Percentiles rank a stretch among this genome's conserved stretches.
phyloP scores from a whole-genome alignment of 23 tunicate species.

The Ciona savignyi region DNA sequence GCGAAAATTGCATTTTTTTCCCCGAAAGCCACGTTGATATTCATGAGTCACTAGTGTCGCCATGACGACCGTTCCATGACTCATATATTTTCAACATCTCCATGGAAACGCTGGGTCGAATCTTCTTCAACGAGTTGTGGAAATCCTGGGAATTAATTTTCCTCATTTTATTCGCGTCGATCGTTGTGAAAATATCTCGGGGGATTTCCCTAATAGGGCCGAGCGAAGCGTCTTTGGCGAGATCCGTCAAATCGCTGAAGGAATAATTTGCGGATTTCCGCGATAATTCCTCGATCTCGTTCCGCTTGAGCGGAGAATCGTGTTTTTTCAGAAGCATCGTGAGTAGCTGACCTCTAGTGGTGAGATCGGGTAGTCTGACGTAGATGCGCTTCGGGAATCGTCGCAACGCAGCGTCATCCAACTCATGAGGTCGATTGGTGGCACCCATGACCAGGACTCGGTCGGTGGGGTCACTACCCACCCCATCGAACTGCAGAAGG shows the following conservation, averaged over 20 bases:
- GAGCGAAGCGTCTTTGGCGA: conserved; percentile 85
- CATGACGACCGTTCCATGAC: conserved; percentile 71
- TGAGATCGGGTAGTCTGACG: conserved; percentile 67
- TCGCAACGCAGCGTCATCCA: conserved; percentile 81
- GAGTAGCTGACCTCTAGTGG: conserved; percentile 45
- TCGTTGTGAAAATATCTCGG: conserved; percentile 27
- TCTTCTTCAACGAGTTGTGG: conserved; percentile 44
- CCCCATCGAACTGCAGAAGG: conserved; percentile 91
- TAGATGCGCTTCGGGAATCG: conserved; percentile 91
- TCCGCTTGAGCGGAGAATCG: conserved; percentile 29
- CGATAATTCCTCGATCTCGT: conserved; percentile 36
- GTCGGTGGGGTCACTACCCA: conserved; percentile 46
- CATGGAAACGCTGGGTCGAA: conserved; percentile 73
- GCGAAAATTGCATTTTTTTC: too few relatives aligned
- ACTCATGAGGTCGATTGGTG: conserved; percentile 92
- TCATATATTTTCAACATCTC: conserved; percentile 51
- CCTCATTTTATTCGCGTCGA: conserved; percentile 61
- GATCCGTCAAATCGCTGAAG: conserved; percentile 84
- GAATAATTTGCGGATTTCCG: conserved; percentile 52
- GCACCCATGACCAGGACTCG: conserved; percentile 90
- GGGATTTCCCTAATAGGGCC: conserved; percentile 80
- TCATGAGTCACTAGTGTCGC: conserved; percentile 35
- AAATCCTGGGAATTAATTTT: conserved; percentile 72
- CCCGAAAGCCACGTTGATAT: too few relatives aligned
- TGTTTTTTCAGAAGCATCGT: conserved; percentile 46